These are phyloP conservation scores for Cairina moschata DNA, from an alignment of 2,113 vertebrate genomes.

Conservation along the genomic window DNA sequence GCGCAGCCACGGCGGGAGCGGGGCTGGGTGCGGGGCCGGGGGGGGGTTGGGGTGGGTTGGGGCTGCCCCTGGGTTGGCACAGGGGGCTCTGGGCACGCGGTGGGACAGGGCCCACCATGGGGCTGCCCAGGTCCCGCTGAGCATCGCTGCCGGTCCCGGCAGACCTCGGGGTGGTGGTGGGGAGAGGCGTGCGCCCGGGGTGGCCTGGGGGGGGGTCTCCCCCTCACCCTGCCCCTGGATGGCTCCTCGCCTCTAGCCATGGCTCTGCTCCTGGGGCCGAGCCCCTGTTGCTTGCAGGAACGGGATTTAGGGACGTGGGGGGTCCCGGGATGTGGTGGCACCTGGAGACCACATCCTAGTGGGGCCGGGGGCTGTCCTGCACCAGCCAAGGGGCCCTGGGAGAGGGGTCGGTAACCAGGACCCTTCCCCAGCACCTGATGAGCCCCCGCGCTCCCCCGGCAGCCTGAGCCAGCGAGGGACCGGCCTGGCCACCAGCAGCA, in stretches of 20 bases:
- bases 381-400: too few relatives aligned
- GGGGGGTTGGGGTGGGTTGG: accelerated
- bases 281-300: background rate
- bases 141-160: too few relatives aligned
- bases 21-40: background rate
- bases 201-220: background rate
- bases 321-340: background rate
- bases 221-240: accelerated
- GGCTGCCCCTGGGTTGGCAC: accelerated
- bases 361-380: background rate
- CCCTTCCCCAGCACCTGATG: accelerated
- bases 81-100: too few relatives aligned
- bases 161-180: accelerated
- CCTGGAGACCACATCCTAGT: background rate
- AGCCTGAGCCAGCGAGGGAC: background rate
- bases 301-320: background rate
- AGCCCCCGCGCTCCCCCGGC: background rate
- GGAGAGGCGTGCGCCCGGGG: accelerated
- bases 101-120: too few relatives aligned
- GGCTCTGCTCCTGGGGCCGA: accelerated
- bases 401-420: accelerated
- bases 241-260: background rate
- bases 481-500: background rate
- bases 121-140: too few relatives aligned
- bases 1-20: background rate